These are phyloP conservation scores for Glandiceps talaboti DNA, from an alignment of 53 echinoderm and acorn worm species.

Conservation along the genomic window DNA sequence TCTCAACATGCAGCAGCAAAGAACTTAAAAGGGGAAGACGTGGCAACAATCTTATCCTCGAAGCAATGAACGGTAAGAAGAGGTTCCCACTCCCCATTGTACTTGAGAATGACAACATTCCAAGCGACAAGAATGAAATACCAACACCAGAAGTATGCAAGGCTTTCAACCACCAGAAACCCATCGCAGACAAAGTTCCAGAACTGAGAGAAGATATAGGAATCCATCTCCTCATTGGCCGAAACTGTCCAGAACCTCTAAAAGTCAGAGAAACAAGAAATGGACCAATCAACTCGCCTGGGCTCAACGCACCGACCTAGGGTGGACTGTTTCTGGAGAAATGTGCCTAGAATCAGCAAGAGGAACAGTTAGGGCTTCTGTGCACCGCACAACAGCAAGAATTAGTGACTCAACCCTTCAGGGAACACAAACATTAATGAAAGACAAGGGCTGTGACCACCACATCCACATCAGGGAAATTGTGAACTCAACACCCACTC, in stretches of 20 bases:
- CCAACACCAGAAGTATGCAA: constrained; percentile 13
- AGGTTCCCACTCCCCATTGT: neutral
- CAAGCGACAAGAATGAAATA: neutral
- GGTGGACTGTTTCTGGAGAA: no score
- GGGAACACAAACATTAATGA: no score
- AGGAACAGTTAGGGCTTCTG: no score
- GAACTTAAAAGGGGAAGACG: neutral
- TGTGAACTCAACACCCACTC: no score
- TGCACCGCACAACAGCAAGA: no score
- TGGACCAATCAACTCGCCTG: constrained; percentile 37
- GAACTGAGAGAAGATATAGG: constrained; percentile 17
- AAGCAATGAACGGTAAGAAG: constrained; percentile 4
- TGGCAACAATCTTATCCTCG: neutral
- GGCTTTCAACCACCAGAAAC: constrained; percentile 2
- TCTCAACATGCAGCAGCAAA: neutral
- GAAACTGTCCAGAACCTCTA: constrained; percentile 42
- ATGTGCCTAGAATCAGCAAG: no score
- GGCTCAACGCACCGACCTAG: constrained; percentile 40
- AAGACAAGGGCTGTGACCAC: no score
- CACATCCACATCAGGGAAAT: no score
- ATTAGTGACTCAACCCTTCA: no score
- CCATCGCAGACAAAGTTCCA: constrained; percentile 5
- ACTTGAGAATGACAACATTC: neutral
- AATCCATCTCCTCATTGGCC: constrained; percentile 24
- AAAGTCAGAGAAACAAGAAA: constrained; percentile 39